phyloP scores from a whole-genome alignment of 2,113 vertebrate genomes.

The Gila orcuttii region DNA sequence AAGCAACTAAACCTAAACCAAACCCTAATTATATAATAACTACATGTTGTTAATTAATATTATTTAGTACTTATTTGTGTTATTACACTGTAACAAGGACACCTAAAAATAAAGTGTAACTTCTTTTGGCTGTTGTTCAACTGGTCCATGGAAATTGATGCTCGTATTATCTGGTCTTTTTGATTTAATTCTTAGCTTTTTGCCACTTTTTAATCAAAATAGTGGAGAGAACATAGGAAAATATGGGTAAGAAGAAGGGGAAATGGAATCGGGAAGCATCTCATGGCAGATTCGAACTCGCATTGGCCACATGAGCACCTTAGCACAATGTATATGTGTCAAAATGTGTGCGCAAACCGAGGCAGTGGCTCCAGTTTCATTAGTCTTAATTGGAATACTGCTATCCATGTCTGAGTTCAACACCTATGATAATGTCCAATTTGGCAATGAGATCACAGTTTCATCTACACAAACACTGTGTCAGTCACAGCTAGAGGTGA shows the following conservation, averaged over 20 bases:
- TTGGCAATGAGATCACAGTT: neutral
- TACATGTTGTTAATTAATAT: too few relatives aligned
- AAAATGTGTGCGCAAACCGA: neutral
- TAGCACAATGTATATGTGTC: neutral
- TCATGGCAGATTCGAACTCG: neutral
- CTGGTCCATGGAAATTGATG: neutral
- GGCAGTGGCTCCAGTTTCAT: neutral
- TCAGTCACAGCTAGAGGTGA: constrained; percentile 7
- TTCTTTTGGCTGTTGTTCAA: neutral
- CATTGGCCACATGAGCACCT: neutral
- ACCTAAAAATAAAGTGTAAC: too few relatives aligned
- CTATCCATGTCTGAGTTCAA: neutral
- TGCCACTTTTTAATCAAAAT: too few relatives aligned
- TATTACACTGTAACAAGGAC: too few relatives aligned
- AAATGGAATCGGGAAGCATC: neutral
- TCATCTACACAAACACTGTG: neutral
- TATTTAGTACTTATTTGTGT: too few relatives aligned
- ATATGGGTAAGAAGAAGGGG: too few relatives aligned
- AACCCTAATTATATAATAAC: too few relatives aligned
- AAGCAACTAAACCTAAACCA: too few relatives aligned
- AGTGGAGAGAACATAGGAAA: too few relatives aligned
- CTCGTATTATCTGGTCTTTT: neutral
- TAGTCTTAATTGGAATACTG: neutral
- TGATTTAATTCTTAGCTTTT: too few relatives aligned
- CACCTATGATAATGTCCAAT: neutral